Base-by-base conservation (phyloP, 2,888 invertebrate species). In the Papilio demoleus region DNA sequence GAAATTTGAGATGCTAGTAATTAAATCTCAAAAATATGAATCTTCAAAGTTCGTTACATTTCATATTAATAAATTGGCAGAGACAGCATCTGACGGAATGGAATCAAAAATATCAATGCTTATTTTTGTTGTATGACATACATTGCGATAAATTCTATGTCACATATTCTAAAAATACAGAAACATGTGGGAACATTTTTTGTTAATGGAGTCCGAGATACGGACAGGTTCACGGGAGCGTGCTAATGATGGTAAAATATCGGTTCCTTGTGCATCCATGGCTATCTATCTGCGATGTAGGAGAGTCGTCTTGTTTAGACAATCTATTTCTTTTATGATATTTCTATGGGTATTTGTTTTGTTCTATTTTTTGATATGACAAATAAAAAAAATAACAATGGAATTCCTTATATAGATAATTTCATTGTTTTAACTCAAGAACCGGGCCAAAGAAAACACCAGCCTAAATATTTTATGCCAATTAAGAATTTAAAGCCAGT, bases 231-330 rank as follows among this genome's bases (percentile, higher is more conserved):
- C 14, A 31, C 31, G 17, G 31, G 31, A 56, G 53, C 53, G 53
- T n/a, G 53, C 53, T 56, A 56, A 56, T 56, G 53, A 56, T 17
- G 31, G 53, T 56, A 9, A 56, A 53, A 56, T 56, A 56, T 56
- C n/a, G 31, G 12, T 31, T 27, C 53, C 53, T 31, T 56, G 53
- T 56, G 53, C 31, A 56, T 31, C 14, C 4, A 9, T n/a, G 53
- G 53, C 31, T 31, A 31, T 31, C 27, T 27, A n/a, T 27, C 53
- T 27, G 14, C 50, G 14, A 24, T 11, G 12, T 47, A 12, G 11
- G 2, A 27, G n/a, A 27, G 50, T 22, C 12, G 24, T 50, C 50
- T 24, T 24, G 27, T 53, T 53, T 27, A 53, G 27, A 27, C n/a
- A 31, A 31, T 4, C 8, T 17, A 31, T 56, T 56, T 17, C 3